Conservation (phyloP, 2,888 invertebrate genomes). For the Uropetala carovei region DNA sequence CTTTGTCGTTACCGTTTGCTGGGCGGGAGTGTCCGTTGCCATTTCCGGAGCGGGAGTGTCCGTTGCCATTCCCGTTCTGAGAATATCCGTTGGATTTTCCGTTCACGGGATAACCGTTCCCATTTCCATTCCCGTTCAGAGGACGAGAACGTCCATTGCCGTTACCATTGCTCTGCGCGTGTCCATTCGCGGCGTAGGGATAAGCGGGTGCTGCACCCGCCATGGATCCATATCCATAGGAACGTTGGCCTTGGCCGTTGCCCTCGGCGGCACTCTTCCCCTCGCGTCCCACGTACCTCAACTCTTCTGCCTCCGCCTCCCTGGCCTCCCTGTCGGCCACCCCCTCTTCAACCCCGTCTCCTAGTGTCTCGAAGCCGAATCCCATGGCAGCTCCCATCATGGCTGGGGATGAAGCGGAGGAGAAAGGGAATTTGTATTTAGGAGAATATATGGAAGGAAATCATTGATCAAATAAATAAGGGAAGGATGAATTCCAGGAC, state of each 20-base stretch:
- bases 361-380: background rate
- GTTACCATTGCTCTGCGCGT: background rate
- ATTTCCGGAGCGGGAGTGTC: background rate
- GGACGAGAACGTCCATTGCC: background rate
- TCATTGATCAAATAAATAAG: too few relatives aligned
- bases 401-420: background rate
- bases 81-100: too few relatives aligned
- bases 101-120: background rate
- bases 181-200: background rate
- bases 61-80: background rate
- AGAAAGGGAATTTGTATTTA: too few relatives aligned
- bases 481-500: too few relatives aligned
- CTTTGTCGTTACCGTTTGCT: background rate
- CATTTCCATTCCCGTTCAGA: background rate
- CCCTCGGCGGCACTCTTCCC: slow-evolving; percentile 25
- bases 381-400: background rate
- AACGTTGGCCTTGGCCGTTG: background rate
- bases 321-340: background rate
- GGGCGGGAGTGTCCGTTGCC: too few relatives aligned
- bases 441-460: too few relatives aligned
- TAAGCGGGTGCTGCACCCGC: background rate
- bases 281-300: background rate
- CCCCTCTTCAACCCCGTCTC: background rate
- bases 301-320: background rate
- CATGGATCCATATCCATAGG: background rate